phyloP scores from a whole-genome alignment of 37 sponge, comb jelly and placozoan genomes.

The Dysidea cf. avara region DNA sequence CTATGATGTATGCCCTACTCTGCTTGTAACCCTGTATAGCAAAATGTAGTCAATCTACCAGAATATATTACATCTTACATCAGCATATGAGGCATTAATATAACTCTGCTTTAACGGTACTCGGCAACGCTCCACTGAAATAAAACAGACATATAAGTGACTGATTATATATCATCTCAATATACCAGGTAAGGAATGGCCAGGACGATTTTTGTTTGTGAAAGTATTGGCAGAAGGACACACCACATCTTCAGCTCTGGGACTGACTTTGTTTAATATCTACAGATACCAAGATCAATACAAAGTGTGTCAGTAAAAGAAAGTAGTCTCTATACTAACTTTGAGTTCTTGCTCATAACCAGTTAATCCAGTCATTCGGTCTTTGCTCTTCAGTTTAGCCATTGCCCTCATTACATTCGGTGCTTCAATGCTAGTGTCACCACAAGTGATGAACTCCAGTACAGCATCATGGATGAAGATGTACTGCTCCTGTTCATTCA shows the following conservation, averaged over 20 bases:
- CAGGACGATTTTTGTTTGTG: slow-evolving; percentile 30
- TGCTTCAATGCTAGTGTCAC: slow-evolving; percentile 68
- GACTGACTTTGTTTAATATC: slow-evolving; percentile 43
- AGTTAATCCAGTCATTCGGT: slow-evolving; percentile 26
- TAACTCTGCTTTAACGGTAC: no score
- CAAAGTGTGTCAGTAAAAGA: no score
- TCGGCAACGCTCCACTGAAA: no score
- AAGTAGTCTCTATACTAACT: slow-evolving; percentile 43
- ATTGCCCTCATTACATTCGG: slow-evolving; percentile 37
- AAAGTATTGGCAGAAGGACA: not conserved
- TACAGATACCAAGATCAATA: no score
- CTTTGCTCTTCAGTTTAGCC: not conserved
- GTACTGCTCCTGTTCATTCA: no score
- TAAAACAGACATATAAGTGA: no score
- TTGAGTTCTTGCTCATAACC: slow-evolving; percentile 61
- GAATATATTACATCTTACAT: no score
- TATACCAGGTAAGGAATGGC: slow-evolving; percentile 24
- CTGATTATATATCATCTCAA: no score
- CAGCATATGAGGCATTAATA: no score
- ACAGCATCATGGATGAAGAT: no score
- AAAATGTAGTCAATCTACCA: no score
- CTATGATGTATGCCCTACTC: slow-evolving; percentile 64
- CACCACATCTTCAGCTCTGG: slow-evolving; percentile 27
- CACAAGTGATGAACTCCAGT: slow-evolving; percentile 80
- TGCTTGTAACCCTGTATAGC: slow-evolving; percentile 77